Evolutionary conservation across 2,113 vertebrate species (phyloP).

Genomic region (Spermophilus dauricus): DNA sequence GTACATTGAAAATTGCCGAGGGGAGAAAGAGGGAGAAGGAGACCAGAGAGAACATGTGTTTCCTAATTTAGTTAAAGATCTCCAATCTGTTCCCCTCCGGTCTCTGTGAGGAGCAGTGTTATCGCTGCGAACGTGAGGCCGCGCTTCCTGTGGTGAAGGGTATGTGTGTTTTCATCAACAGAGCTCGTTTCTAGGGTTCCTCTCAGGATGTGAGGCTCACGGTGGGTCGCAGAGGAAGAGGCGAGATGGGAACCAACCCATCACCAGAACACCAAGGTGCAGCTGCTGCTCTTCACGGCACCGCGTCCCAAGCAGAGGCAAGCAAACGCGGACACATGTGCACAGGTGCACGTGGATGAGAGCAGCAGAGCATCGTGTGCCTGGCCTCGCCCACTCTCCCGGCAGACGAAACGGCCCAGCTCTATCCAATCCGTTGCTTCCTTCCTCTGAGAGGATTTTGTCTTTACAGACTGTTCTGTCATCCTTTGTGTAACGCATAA

Average conservation of each 20-base stretch:
- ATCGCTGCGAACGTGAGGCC: conserved; percentile 56
- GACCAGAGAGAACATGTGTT: not conserved
- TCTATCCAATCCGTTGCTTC: not conserved
- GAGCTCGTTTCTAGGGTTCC: conserved; percentile 72
- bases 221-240: conserved; percentile 41
- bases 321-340: no score
- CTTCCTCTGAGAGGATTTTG: not conserved
- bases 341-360: not conserved
- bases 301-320: accelerated
- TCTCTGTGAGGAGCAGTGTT: not conserved
- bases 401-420: not conserved
- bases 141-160: conserved; percentile 72
- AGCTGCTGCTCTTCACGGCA: not conserved
- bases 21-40: not conserved
- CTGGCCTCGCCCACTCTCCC: not conserved
- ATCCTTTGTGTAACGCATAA: not conserved
- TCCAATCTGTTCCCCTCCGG: conserved; percentile 37
- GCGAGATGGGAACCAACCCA: not conserved
- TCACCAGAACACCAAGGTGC: no score
- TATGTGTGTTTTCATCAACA: conserved; percentile 77
- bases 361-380: accelerated
- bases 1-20: not conserved
- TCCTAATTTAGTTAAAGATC: conserved; percentile 65
- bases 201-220: conserved; percentile 68
- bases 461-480: not conserved